Evolutionary conservation across 1,140 invertebrate genomes (phyloP).

Genomic region (Eubasilissa regina): DNA sequence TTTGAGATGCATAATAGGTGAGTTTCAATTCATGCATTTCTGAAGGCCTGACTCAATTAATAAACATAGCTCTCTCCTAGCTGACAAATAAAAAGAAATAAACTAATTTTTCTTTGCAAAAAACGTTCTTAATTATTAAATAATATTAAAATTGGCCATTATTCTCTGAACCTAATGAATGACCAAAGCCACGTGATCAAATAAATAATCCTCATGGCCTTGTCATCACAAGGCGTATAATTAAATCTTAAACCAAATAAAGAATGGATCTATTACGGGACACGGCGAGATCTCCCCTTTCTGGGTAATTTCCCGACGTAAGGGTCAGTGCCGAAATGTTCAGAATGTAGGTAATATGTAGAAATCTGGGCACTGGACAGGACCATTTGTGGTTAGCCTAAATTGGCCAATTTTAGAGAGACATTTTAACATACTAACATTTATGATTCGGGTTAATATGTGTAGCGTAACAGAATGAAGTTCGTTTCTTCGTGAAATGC

Average conservation of each 20-base stretch:
- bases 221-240: too few relatives aligned
- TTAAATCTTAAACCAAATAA: background rate
- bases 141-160: too few relatives aligned
- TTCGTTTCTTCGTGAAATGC: background rate
- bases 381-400: background rate
- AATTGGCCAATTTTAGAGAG: background rate
- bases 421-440: background rate
- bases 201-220: too few relatives aligned
- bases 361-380: background rate
- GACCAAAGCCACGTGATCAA: too few relatives aligned
- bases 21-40: too few relatives aligned
- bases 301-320: background rate
- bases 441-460: conserved; percentile 8
- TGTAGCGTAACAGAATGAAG: background rate
- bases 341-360: background rate
- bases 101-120: too few relatives aligned
- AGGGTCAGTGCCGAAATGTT: background rate
- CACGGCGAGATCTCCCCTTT: background rate
- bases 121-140: too few relatives aligned
- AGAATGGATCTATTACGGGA: background rate
- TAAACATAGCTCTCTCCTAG: too few relatives aligned
- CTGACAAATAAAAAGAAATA: too few relatives aligned
- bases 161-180: too few relatives aligned
- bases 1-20: too few relatives aligned
- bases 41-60: too few relatives aligned